phyloP scores from a whole-genome alignment of 2,113 vertebrate species.

The Vulpes ferrilata region DNA sequence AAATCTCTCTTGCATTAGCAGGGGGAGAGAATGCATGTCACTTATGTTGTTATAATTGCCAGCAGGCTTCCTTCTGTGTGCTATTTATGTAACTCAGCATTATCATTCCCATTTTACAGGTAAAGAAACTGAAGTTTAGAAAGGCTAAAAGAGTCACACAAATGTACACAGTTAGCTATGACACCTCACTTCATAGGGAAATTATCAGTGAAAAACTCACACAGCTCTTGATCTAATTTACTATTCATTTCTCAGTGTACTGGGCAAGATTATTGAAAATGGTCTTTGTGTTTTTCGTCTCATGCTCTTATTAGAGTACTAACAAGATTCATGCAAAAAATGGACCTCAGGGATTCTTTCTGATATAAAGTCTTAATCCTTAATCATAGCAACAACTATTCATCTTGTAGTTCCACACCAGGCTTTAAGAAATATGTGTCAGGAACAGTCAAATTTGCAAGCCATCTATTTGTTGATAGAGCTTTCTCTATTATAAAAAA shows the following conservation, averaged over 20 bases:
- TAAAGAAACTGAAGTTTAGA: slow-evolving; percentile 25
- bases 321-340: slow-evolving; percentile 68
- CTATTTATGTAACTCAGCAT: background rate
- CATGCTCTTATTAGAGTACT: slow-evolving; percentile 43
- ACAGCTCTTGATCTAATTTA: background rate
- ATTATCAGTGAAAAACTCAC: slow-evolving; percentile 14
- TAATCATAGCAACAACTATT: slow-evolving; percentile 67
- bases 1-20: background rate
- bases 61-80: background rate
- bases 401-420: slow-evolving; percentile 33
- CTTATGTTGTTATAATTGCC: background rate
- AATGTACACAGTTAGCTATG: background rate
- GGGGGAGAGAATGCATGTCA: background rate
- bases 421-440: slow-evolving; percentile 58
- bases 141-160: background rate
- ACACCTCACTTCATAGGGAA: background rate
- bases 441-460: slow-evolving; percentile 41
- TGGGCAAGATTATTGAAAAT: slow-evolving; percentile 51
- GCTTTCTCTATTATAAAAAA: background rate
- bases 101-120: slow-evolving; percentile 23
- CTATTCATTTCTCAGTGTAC: slow-evolving; percentile 23
- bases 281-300: slow-evolving; percentile 46
- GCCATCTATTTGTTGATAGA: background rate
- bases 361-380: slow-evolving; percentile 71
- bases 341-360: slow-evolving; percentile 63